phyloP scores from a whole-genome alignment of 2,113 vertebrate genomes.

The Myrmecophaga tridactyla region DNA sequence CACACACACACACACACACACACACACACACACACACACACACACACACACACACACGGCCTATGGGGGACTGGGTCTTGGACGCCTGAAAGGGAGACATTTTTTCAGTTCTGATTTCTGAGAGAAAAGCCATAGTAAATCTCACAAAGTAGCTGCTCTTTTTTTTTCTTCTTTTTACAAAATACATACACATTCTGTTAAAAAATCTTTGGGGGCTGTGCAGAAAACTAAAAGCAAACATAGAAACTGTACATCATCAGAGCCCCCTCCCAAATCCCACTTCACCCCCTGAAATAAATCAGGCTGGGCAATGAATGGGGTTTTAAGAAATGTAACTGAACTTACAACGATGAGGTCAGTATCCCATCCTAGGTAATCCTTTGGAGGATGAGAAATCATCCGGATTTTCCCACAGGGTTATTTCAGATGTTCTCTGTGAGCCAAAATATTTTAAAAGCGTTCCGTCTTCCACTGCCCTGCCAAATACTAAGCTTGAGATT shows the following conservation, averaged over 20 bases:
- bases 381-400: conserved; percentile 64
- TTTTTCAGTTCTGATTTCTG: conserved; percentile 46
- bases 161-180: neutral
- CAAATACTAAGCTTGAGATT: conserved; percentile 67
- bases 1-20: too few relatives aligned
- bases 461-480: conserved; percentile 64
- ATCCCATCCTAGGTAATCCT: conserved; percentile 76
- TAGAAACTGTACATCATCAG: neutral
- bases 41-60: conserved; percentile 22
- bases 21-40: too few relatives aligned
- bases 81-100: conserved; percentile 30
- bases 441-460: conserved; percentile 78
- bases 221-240: conserved; percentile 28
- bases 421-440: conserved; percentile 69
- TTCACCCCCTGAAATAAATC: conserved; percentile 60
- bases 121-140: conserved; percentile 62
- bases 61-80: conserved; percentile 57
- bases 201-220: conserved; percentile 40
- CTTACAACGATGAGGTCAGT: conserved; percentile 69
- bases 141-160: neutral
- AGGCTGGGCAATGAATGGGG: conserved; percentile 59
- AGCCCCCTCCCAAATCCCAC: conserved; percentile 14
- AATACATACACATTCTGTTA: neutral
- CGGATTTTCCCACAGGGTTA: conserved; percentile 75
- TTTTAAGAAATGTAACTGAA: conserved; percentile 65